Percentiles rank a stretch among this genome's conserved stretches.
phyloP scores from a whole-genome alignment of 1,140 invertebrate genomes.

The Aphelenchoides avenae region DNA sequence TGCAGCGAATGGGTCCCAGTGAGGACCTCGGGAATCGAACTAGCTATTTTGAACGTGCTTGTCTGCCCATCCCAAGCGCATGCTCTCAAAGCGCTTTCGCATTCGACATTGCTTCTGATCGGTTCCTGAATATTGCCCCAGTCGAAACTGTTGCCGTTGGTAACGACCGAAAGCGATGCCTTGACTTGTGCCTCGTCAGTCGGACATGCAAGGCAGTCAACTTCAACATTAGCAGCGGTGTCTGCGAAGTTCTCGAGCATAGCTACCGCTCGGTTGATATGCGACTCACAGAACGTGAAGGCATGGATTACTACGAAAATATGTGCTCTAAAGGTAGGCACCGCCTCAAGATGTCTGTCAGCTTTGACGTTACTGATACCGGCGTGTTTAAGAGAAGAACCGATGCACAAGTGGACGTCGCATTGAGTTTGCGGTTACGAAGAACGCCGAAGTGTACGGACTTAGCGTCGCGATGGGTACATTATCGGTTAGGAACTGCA shows the following conservation, averaged over 20 bases:
- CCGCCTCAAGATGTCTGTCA: not conserved
- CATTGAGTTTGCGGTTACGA: constrained; percentile 29
- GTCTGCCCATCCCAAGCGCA: constrained; percentile 16
- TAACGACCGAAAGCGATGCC: constrained; percentile 18
- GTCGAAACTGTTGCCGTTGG: constrained; percentile 10
- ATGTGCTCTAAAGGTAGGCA: constrained; percentile 17
- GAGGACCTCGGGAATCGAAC: constrained; percentile 7
- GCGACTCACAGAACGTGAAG: constrained; percentile 4
- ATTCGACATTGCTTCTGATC: constrained; percentile 15
- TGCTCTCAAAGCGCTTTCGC: constrained; percentile 17
- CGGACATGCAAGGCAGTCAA: constrained; percentile 19
- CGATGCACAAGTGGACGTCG: constrained; percentile 15
- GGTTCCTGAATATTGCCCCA: not conserved
- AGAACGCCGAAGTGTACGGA: constrained; percentile 14
- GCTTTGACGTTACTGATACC: too few relatives aligned
- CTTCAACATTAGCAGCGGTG: constrained; percentile 13
- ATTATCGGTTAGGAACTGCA: constrained; percentile 32
- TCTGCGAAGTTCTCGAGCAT: constrained; percentile 15
- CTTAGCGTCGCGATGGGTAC: constrained; percentile 22
- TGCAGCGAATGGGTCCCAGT: too few relatives aligned
- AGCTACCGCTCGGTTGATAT: not conserved
- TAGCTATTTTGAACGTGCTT: constrained; percentile 24
- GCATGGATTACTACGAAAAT: constrained; percentile 22
- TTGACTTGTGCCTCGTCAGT: constrained; percentile 19
- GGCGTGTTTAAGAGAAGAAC: constrained; percentile 15